Evolutionary conservation across 2,797 vertebrate species (phyloP), one percentile per base, ranked within the genome.

Genomic region (Catostomus latipinnis): DNA sequence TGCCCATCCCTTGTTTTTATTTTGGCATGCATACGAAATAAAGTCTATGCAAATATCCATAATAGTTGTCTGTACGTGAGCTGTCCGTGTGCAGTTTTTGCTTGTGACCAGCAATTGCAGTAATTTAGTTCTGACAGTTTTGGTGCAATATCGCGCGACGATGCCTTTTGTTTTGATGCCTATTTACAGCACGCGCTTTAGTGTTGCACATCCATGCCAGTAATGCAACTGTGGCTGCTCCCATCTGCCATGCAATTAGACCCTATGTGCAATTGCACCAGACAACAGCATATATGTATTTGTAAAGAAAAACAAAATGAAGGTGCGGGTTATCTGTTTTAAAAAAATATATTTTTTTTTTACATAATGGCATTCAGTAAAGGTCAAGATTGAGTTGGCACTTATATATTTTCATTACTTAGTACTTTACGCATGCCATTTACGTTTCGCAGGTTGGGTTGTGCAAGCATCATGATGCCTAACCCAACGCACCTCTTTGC

Each of bases 141-240:
- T 71, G 76, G 12, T 69, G 78, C 78, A 78, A 56, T 66, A 58
- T 74, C 45, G 34, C 67, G 3, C 34, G 34, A 34, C 34, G 62
- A 62, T 22, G 73, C 57, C 58, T 76, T 84, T 80, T 79, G 80
- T 82, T 84, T 84, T 82, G 67, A 76, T 67, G 72, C 54, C 67
- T 79, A 79, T 82, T 82, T 78, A 81, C 76, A 79, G 76, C 50
- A 49, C 52, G 12, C 14, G 34, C 69, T 3, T 34, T 43, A 8
- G 9, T 58, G 2, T 53, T 12, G 65, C 63, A 7, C 48, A 54
- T 16, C n/a, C 46, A 34, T 52, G 81, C 70, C 54, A 53, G 45
- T 63, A 16, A 34, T 61, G 48, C 58, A 46, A 4, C 12, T 6
- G 6, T 5, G 5, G 5, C 62, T n/a, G 3, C 5, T 65, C 13